Evolutionary conservation across 2,113 vertebrate genomes (phyloP), one percentile per base, ranked within the genome.

Genomic region (Sinocyclocheilus maitianheensis): DNA sequence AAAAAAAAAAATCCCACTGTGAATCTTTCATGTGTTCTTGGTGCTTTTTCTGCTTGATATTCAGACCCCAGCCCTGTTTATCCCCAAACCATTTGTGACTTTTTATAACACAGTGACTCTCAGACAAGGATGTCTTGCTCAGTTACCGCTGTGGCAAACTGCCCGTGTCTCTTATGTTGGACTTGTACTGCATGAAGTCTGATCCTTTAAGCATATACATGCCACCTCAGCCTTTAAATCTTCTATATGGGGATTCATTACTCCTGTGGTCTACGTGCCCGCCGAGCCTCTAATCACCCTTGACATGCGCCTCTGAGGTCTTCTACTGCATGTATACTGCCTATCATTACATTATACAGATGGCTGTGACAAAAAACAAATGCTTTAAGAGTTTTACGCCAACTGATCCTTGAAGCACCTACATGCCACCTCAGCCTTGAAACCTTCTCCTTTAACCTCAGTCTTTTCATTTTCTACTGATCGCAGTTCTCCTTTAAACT

Each of bases 361-460:
- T 65, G 78, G 30, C 43, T 77, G 40, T 76, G 43, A 24, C 20
- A 14, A 26, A 79, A 9, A 79, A 79, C 24, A 22, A 7, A 1
- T 65, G 24, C 80, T 65, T 69, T 69, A 18, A 43, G 40, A 65
- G 43, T 48, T 48, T 48, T 37, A 76, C 14, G 30, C 79, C 74
- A 71, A 71, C 18, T 18, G 26, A 22, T 74, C 76, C 51, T 71
- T 55, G 43, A 60, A 71, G 40, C 86, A 82, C 84, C 85, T 78
- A 94, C 92, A 90, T 91, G 93, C 63, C 79, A 93, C 91, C 85
- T 90, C 93, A 40, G n/a, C 71, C 74, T 30, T 67, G 30, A 78
- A 37, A 71, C 51, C 58, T 53, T 20, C 40, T 24, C n/a, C n/a
- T 40, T 67, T 60, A 85, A 60, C 16, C 43, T 48, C 69, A 37